Evolutionary conservation across 2,888 invertebrate species (phyloP).

Genomic region (Lasioglossum zephyrum): DNA sequence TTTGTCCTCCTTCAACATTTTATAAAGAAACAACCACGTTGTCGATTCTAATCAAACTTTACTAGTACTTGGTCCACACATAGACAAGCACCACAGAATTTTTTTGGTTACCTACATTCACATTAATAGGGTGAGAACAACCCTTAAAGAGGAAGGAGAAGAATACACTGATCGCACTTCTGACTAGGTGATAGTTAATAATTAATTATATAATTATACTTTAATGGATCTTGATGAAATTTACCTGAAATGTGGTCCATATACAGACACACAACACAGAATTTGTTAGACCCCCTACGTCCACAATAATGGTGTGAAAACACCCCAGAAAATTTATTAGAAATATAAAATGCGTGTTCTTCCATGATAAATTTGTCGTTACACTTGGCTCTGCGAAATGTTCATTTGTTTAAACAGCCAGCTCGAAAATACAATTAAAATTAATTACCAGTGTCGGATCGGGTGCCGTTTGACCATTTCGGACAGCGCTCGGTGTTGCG

Average conservation of each 20-base stretch:
- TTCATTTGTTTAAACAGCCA: neutral
- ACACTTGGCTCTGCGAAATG: neutral
- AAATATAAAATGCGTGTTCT: neutral
- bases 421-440: neutral
- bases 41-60: neutral
- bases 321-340: neutral
- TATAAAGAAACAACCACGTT: neutral
- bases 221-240: neutral
- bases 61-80: neutral
- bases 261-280: neutral
- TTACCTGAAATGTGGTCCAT: neutral
- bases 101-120: neutral
- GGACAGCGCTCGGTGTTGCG: neutral
- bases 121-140: neutral
- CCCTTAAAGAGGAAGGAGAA: neutral
- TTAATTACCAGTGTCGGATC: neutral
- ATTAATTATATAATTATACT: neutral
- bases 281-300: neutral
- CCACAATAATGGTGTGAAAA: neutral
- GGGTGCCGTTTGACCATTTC: neutral
- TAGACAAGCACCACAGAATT: neutral
- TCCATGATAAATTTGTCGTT: neutral
- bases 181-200: neutral
- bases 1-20: neutral
- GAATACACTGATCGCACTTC: neutral